Base-by-base conservation (phyloP, 2,888 invertebrate genomes). In the Hofmannophila pseudospretella region DNA sequence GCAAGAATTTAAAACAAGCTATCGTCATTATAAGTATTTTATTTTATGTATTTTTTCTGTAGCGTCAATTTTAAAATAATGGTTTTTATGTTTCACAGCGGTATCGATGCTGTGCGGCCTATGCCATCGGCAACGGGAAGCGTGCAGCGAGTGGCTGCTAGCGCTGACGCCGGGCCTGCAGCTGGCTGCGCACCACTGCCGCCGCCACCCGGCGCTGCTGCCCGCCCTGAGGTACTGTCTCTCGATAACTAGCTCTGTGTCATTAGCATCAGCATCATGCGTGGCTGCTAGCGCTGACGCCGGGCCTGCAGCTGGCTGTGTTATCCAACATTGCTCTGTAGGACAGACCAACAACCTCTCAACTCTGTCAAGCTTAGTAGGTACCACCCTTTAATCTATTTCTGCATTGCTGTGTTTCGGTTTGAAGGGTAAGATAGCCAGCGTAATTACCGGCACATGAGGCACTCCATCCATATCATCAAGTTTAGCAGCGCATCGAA, bases 81-180 rank as follows among this genome's bases (percentile, higher is more conserved):
- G 3, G 16, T 16, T 4, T 5, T 5, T 5, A 5, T 16, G 16
- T 16, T 16, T 16, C 47, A 0, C 52, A 87, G 87, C 86, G 45
- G 79, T 85, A 23, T 72, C 75, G 0, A 50, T 81, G 27, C 57
- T 86, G 9, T 84, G 84, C 41, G 51, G 58, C 39, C 45, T 86
- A 47, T 77, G 76, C 23, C 51, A 51, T 35, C 57, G 44, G 5
- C 7, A 14, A 8, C 34, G 22, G 4, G 23, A 25, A 54, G 58
- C 25, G 41, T 44, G 65, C 1, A 47, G 54, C 25, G 84, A 75
- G 44, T 44, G 57, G 26, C 45, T 80, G 40, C 53, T 64, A 1
- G 76, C 86, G 25, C 62, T 87, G 3, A 58, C 76, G 1, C 80
- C 85, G 1, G 86, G 76, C 1, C 56, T 88, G 50, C 85, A 84